Conservation (phyloP, 2,113 vertebrate genomes). For the Blennius ocellaris region DNA sequence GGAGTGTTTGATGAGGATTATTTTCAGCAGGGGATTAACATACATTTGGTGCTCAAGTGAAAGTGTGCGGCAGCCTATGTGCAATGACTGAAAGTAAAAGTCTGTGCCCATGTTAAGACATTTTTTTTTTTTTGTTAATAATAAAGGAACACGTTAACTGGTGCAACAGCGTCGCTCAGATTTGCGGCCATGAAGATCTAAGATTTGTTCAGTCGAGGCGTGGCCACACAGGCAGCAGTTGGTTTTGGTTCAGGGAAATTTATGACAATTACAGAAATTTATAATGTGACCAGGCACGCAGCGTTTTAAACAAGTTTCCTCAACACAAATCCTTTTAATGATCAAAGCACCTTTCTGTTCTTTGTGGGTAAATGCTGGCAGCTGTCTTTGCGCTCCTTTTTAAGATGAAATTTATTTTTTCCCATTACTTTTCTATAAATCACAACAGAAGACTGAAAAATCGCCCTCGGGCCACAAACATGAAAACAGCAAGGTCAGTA, state of each 20-base stretch:
- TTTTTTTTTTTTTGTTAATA: no score
- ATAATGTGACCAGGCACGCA: neutral
- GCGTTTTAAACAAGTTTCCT: conserved; percentile 1
- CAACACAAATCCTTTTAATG: conserved; percentile 13
- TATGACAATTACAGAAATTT: conserved; percentile 16
- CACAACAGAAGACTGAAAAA: conserved; percentile 34
- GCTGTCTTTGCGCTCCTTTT: conserved; percentile 14
- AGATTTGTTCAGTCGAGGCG: conserved; percentile 4
- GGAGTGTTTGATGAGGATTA: conserved; percentile 18
- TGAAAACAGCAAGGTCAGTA: conserved; percentile 73
- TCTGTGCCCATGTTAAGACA: neutral
- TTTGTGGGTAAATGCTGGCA: conserved; percentile 10
- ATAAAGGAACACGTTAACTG: neutral
- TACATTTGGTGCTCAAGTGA: conserved; percentile 11
- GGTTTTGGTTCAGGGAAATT: conserved; percentile 12
- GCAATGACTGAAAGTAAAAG: conserved; percentile 10
- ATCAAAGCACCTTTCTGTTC: conserved; percentile 1
- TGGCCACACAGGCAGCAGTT: neutral
- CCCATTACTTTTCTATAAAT: conserved; percentile 54
- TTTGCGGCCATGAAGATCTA: neutral
- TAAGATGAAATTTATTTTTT: conserved; percentile 49
- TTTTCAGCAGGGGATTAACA: conserved; percentile 43
- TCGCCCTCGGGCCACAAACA: conserved; percentile 38
- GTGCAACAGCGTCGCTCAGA: neutral
- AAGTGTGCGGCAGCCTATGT: conserved; percentile 13